phyloP scores from a whole-genome alignment of 2,797 vertebrate genomes.

The Sebastes variabilis region DNA sequence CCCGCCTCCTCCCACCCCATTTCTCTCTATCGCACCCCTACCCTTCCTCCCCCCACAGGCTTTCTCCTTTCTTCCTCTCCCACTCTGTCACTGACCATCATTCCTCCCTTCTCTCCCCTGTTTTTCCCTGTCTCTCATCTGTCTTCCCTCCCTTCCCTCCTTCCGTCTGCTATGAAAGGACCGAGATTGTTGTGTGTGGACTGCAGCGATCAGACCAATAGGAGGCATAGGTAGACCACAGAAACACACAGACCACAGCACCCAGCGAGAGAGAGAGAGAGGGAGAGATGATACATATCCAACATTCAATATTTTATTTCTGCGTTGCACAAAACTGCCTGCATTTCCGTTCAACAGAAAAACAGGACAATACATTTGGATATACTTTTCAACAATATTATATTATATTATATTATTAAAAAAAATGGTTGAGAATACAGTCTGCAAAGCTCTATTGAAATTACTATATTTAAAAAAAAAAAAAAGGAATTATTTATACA shows the following conservation, averaged over 20 bases:
- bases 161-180: conserved; percentile 53
- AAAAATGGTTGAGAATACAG: background rate
- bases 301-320: conserved; percentile 49
- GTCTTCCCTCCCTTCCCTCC: conserved; percentile 49
- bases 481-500: background rate
- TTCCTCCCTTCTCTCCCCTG: conserved; percentile 63
- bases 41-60: conserved; percentile 45
- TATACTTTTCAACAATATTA: background rate
- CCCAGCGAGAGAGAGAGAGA: conserved; percentile 17
- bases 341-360: conserved; percentile 16
- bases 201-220: conserved; percentile 86
- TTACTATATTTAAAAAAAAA: background rate
- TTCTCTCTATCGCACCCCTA: conserved; percentile 23
- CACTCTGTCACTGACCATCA: conserved; percentile 69
- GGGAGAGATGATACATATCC: conserved; percentile 35
- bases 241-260: conserved; percentile 68
- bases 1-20: conserved; percentile 46
- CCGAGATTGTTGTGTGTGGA: conserved; percentile 79
- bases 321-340: conserved; percentile 37
- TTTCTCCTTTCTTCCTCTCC: conserved; percentile 54
- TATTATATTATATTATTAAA: background rate
- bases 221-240: conserved; percentile 90
- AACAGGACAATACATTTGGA: background rate
- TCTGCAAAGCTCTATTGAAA: background rate
- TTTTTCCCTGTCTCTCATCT: conserved; percentile 65